Percentiles rank a stretch among this genome's conserved stretches.
phyloP scores from a whole-genome alignment of 2,888 invertebrate genomes.

The Pandemis cinnamomeana region DNA sequence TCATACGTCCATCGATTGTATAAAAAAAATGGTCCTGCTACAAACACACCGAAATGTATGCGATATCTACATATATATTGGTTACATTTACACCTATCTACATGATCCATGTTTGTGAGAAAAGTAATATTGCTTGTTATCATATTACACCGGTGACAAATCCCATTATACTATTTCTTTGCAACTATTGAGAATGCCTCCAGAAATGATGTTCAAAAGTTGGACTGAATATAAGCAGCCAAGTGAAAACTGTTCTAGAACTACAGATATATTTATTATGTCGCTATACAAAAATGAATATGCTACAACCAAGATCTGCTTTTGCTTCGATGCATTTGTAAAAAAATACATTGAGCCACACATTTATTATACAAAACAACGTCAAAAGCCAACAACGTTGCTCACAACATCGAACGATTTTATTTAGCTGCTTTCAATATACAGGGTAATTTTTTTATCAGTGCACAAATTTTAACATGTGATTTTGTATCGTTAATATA shows the following conservation, averaged over 20 bases:
- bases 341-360: conserved; percentile 20
- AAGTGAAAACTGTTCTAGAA: not conserved
- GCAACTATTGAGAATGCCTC: not conserved
- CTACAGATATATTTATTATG: not conserved
- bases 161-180: not conserved
- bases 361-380: conserved; percentile 24
- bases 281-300: not conserved
- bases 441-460: no score
- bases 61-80: not conserved
- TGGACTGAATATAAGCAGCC: not conserved
- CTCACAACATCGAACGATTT: conserved; percentile 23
- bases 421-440: conserved; percentile 13
- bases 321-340: not conserved
- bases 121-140: not conserved
- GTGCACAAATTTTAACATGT: no score
- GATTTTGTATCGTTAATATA: no score
- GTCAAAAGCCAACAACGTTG: conserved; percentile 34
- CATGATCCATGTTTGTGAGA: not conserved
- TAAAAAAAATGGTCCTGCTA: no score
- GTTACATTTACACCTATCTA: not conserved
- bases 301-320: not conserved
- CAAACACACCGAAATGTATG: no score
- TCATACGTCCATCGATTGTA: no score
- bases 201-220: not conserved
- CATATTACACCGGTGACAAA: not conserved